Percentiles rank a stretch among this genome's conserved stretches.
Conservation (phyloP, 2,113 vertebrate genomes). For the Notarius quadriscutis region DNA sequence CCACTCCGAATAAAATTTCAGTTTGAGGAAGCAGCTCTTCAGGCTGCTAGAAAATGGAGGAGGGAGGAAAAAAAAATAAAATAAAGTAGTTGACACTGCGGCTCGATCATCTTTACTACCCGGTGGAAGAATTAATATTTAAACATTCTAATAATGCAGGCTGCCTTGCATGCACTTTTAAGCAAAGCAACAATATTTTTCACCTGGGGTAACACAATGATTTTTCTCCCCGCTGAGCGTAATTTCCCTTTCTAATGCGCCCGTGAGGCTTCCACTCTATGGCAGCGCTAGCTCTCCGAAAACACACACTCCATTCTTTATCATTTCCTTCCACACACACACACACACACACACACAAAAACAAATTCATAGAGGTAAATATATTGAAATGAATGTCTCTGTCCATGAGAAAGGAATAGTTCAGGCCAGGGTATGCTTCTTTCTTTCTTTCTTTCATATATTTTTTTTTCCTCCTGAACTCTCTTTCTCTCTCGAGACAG, state of each 20-base stretch:
- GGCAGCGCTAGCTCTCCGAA: constrained; percentile 54
- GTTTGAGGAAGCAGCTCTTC: background rate
- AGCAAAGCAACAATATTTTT: constrained; percentile 95
- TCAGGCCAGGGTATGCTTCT: constrained; percentile 54
- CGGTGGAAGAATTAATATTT: constrained; percentile 99
- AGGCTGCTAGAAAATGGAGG: constrained; percentile 59
- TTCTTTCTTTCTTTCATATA: background rate
- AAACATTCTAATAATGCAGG: constrained; percentile 99
- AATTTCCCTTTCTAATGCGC: constrained; percentile 81
- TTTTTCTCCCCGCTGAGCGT: constrained; percentile 78
- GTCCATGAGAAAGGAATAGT: constrained; percentile 67
- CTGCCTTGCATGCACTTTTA: constrained; percentile 97
- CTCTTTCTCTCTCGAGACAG: constrained; percentile 56
- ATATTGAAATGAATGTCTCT: constrained; percentile 77
- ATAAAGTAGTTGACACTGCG: constrained; percentile 89
- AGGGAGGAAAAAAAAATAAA: constrained; percentile 63
- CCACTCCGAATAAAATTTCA: background rate
- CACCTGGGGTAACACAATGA: constrained; percentile 85
- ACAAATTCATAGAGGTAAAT: constrained; percentile 80
- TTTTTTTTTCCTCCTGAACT: constrained; percentile 59
- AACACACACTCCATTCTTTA: constrained; percentile 65
- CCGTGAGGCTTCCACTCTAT: constrained; percentile 65
- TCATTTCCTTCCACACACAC: constrained; percentile 59
- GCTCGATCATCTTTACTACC: constrained; percentile 99
- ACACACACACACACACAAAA: constrained; percentile 28